Evolutionary conservation across 2,797 vertebrate species (phyloP), one percentile per base, ranked within the genome.

Genomic region (Gymnodraco acuticeps): DNA sequence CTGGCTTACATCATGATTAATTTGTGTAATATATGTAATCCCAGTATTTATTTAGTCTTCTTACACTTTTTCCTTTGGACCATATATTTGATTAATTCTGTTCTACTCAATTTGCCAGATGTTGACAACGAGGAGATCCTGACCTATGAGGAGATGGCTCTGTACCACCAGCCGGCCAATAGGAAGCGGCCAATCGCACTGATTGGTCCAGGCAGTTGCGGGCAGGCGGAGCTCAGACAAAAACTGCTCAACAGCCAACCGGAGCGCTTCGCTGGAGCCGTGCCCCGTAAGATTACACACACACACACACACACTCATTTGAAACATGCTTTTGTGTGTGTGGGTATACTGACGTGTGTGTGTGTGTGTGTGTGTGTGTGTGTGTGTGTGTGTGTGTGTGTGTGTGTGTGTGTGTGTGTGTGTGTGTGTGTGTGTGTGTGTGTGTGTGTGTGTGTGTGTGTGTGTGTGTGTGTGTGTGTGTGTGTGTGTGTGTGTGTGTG

Each of bases 101-200:
- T 45, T 20, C 1, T 78, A 20, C 47, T 43, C 46, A 43, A 3
- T 68, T 64, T 42, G 3, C 53, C 81, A 99, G 98, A 99, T 89
- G 94, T 95, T 20, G 98, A 99, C 87, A 97, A 96, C 5, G 98
- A 99, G 71, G 98, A 99, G 80, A 96, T 99, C 80, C 91, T 99
- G 85, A 99, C 98, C 59, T 99, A 99, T 0, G 98, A 99, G 88
- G 98, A 99, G 91, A 99, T 99, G 98, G 98, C 97, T 8, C 94
- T 99, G 65, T 99, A 99, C 89, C 98, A 99, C 87, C 98, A 99
- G 74, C 98, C 98, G 62, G 97, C 98, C 81, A 99, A 98, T 76
- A 94, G 98, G 77, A 99, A 99, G 75, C 93, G 97, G 20, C 98
- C 98, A 0, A 97, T 99, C 0, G 96, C 97, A 43, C 92, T 99